These are phyloP conservation scores for Danio albolineatus DNA, from an alignment of 2,797 vertebrate genomes.

Conservation along the genomic window DNA sequence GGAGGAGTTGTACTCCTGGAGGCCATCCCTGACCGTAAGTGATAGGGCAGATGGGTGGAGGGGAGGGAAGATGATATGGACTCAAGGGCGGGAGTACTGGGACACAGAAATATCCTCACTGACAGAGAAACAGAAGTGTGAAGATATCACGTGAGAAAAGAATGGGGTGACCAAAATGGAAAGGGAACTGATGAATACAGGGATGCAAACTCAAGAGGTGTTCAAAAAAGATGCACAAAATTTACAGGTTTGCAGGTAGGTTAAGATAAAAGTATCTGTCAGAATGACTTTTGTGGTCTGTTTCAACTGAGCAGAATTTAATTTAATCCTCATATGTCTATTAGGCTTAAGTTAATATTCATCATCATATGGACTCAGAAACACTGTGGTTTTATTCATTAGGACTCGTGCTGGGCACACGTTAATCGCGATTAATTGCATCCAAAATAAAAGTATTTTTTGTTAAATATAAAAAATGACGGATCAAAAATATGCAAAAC, in stretches of 20 bases:
- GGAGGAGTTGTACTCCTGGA: slow-evolving; percentile 79
- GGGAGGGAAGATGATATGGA: slow-evolving; percentile 82
- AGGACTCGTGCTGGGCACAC: too few species aligned
- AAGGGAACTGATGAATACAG: not conserved
- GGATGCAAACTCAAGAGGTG: slow-evolving; percentile 5
- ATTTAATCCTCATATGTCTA: too few species aligned
- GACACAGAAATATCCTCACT: slow-evolving; percentile 84
- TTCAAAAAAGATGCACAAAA: not conserved
- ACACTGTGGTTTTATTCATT: too few species aligned
- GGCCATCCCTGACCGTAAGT: slow-evolving; percentile 73
- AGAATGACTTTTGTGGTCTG: not conserved
- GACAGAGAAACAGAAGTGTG: slow-evolving; percentile 44
- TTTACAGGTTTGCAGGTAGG: not conserved
- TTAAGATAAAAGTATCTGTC: not conserved
- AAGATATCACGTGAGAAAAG: slow-evolving; percentile 31
- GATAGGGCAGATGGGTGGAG: slow-evolving; percentile 73
- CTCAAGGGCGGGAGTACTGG: slow-evolving; percentile 90
- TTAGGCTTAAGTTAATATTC: too few species aligned
- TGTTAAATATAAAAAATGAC: too few species aligned
- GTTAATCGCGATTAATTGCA: too few species aligned
- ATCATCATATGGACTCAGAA: too few species aligned
- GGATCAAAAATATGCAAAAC: too few species aligned
- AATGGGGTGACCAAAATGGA: slow-evolving; percentile 19
- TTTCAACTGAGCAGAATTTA: not conserved
- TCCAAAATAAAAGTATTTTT: too few species aligned